A percentile compares a stretch with the other conserved stretches of the same genome.
Conservation (phyloP, 2,797 vertebrate genomes). For the Clarias platycephalus region DNA sequence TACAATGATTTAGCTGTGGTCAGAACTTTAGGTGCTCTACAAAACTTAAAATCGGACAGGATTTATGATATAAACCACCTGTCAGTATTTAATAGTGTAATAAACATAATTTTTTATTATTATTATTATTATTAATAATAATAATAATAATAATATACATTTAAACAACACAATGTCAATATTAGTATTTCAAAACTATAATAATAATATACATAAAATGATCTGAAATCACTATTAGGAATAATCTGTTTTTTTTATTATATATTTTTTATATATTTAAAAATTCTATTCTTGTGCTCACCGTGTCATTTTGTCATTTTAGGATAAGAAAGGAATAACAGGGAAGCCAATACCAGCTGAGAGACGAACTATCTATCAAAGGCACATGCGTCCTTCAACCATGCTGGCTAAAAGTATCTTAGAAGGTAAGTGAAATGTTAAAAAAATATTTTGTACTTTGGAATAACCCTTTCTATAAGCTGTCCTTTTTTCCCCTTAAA, state of each 20-base stretch:
- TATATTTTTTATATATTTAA: too few species aligned
- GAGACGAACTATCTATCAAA: constrained; percentile 88
- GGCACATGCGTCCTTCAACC: constrained; percentile 89
- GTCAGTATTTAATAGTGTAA: background rate
- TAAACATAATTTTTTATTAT: background rate
- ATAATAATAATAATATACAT: background rate
- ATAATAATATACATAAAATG: background rate
- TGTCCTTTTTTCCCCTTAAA: background rate
- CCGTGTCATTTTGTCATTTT: constrained; percentile 37
- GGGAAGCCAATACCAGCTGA: constrained; percentile 87
- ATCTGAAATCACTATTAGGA: too few species aligned
- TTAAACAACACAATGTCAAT: background rate
- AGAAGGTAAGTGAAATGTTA: constrained; percentile 78
- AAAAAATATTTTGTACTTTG: background rate
- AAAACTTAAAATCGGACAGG: background rate
- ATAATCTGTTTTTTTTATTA: too few species aligned
- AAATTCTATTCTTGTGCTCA: background rate
- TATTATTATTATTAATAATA: too few species aligned
- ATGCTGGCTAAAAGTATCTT: constrained; percentile 97
- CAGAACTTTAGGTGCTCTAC: background rate
- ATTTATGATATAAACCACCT: background rate
- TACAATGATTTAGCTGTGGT: constrained; percentile 7
- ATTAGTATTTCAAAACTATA: background rate
- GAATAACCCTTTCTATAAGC: constrained; percentile 9
- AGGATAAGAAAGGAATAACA: constrained; percentile 94